phyloP scores from a whole-genome alignment of 37 sponge, comb jelly and placozoan genomes.

The Eunapius fragilis region DNA sequence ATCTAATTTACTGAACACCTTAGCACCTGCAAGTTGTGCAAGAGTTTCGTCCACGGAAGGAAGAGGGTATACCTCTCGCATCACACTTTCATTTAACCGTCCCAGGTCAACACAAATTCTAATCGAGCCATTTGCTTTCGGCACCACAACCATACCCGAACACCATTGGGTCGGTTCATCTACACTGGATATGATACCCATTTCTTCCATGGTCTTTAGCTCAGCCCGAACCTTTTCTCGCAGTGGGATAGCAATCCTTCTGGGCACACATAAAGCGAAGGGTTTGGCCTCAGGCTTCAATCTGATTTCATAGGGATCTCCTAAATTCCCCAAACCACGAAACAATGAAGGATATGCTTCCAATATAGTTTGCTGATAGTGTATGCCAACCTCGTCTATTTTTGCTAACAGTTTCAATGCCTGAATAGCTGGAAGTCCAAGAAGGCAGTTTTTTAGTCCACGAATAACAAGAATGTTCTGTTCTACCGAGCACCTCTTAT shows the following conservation, averaged over 20 bases:
- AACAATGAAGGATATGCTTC: slow-evolving; percentile 21
- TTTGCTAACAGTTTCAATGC: slow-evolving; percentile 14
- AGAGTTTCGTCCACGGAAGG: slow-evolving; percentile 7
- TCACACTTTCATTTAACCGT: slow-evolving; percentile 9
- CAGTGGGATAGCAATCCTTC: slow-evolving; percentile 7
- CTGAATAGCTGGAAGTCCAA: slow-evolving; percentile 21
- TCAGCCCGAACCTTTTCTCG: slow-evolving; percentile 6
- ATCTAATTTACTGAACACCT: slow-evolving; percentile 44
- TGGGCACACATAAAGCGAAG: not conserved
- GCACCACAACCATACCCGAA: slow-evolving; percentile 28
- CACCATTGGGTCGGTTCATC: slow-evolving; percentile 26
- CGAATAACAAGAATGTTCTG: slow-evolving; percentile 14
- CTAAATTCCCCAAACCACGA: slow-evolving; percentile 1
- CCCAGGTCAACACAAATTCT: slow-evolving; percentile 22
- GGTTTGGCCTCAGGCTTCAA: slow-evolving; percentile 15
- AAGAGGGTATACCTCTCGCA: slow-evolving; percentile 28
- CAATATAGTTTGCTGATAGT: not conserved
- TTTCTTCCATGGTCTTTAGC: slow-evolving; percentile 1
- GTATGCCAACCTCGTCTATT: not conserved
- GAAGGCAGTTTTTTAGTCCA: not conserved
- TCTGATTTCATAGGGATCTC: slow-evolving; percentile 4
- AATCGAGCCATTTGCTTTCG: not conserved
- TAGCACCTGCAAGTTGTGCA: slow-evolving; percentile 31
- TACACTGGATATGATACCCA: not conserved
- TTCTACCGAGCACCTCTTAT: not conserved